phyloP scores from a whole-genome alignment of 1,140 invertebrate species.

The Drosophila subpulchrella region DNA sequence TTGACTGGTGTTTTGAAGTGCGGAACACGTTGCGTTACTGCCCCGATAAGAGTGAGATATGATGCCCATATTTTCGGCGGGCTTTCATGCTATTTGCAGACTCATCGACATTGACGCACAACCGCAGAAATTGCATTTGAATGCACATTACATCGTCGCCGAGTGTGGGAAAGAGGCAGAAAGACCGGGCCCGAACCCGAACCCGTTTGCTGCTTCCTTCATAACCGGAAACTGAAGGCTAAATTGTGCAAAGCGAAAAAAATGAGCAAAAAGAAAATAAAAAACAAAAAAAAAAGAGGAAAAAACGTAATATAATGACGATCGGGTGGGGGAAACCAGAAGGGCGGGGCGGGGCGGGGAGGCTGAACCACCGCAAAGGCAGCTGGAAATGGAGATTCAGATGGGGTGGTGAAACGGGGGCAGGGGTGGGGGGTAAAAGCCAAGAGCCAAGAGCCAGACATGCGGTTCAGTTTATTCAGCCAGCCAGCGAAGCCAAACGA shows the following conservation, averaged over 20 bases:
- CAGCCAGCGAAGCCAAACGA: conserved; percentile 52
- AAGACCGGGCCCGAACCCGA: conserved; percentile 56
- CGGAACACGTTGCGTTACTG: conserved; percentile 4
- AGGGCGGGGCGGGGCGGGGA: conserved; percentile 8
- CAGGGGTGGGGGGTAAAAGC: conserved; percentile 8
- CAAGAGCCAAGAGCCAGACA: conserved; percentile 40
- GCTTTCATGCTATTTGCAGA: conserved; percentile 10
- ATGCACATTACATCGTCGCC: conserved; percentile 56
- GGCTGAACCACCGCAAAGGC: conserved; percentile 25
- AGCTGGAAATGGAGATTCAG: conserved; percentile 48
- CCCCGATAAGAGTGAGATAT: conserved; percentile 18
- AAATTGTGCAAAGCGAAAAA: conserved; percentile 71
- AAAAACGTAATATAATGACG: conserved; percentile 46
- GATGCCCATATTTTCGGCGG: conserved; percentile 15
- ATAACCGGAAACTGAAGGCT: conserved; percentile 83
- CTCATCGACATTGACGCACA: conserved; percentile 69
- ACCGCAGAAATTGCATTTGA: conserved; percentile 71
- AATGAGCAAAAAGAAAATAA: conserved; percentile 40
- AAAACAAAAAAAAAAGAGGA: conserved; percentile 2
- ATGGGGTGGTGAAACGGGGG: conserved; percentile 11
- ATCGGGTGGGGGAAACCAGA: conserved; percentile 21
- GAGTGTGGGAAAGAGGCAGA: conserved; percentile 41
- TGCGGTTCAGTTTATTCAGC: conserved; percentile 34
- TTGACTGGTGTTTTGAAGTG: conserved; percentile 9
- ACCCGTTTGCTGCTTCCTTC: conserved; percentile 78